These are phyloP conservation scores for Siderastrea siderea DNA, from an alignment of 92 coral and sea anemone genomes.

Conservation along the genomic window DNA sequence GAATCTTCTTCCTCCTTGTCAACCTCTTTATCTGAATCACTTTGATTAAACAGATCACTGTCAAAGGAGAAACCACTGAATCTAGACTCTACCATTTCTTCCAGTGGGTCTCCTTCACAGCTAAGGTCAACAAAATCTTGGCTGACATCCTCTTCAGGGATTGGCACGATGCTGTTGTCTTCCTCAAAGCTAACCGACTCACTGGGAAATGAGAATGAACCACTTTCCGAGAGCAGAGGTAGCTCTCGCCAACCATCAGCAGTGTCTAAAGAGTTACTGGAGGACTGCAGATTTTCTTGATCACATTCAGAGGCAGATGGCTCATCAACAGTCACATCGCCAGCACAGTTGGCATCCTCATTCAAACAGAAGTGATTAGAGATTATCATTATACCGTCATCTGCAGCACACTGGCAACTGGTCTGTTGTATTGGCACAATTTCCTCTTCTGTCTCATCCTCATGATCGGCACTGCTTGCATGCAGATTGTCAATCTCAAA, in stretches of 20 bases:
- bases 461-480: not conserved
- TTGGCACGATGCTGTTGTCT: conserved; percentile 45
- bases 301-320: conserved; percentile 12
- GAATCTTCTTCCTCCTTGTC: conserved; percentile 4
- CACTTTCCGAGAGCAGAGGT: conserved; percentile 56
- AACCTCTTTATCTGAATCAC: conserved; percentile 49
- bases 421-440: conserved; percentile 11
- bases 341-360: not conserved
- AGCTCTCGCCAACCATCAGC: conserved; percentile 43
- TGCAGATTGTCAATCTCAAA: not conserved
- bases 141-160: conserved; percentile 47
- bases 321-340: not conserved
- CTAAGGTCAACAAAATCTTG: conserved; percentile 32
- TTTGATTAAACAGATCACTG: conserved; percentile 53
- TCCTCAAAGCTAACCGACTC: conserved; percentile 43
- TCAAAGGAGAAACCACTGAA: conserved; percentile 49
- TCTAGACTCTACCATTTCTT: conserved; percentile 5
- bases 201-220: conserved; percentile 35
- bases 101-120: conserved; percentile 5
- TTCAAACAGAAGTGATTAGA: conserved; percentile 68
- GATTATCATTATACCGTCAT: conserved; percentile 87
- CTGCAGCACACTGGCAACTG: conserved; percentile 50
- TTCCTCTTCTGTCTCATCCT: conserved; percentile 29
- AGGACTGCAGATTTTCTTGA: not conserved
- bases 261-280: not conserved